Evolutionary conservation across 2,113 vertebrate species (phyloP).

Genomic region (Garra rufa): DNA sequence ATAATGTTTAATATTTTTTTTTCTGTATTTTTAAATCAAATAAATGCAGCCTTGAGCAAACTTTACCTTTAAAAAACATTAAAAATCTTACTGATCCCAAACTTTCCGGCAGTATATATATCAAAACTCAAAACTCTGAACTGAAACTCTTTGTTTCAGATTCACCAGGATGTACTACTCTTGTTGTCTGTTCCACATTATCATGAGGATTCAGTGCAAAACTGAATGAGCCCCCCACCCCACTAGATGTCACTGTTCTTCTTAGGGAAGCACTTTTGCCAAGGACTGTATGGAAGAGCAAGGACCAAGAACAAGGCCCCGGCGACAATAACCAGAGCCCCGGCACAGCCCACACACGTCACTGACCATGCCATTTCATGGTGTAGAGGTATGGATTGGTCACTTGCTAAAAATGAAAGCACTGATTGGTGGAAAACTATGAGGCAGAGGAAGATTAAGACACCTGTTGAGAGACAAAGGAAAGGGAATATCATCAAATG

Average conservation of each 20-base stretch:
- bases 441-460: conserved; percentile 80
- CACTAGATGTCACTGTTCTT: conserved; percentile 66
- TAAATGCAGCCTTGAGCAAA: too few species aligned
- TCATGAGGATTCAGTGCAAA: background rate
- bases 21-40: too few species aligned
- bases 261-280: conserved; percentile 73
- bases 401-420: conserved; percentile 74
- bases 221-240: conserved; percentile 30
- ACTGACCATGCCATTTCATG: conserved; percentile 87
- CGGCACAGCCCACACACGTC: conserved; percentile 78
- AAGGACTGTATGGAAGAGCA: conserved; percentile 76
- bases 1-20: too few species aligned
- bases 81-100: too few species aligned
- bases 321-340: conserved; percentile 76
- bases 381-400: conserved; percentile 73
- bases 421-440: conserved; percentile 85
- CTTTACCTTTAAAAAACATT: too few species aligned
- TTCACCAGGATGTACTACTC: background rate
- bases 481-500: background rate
- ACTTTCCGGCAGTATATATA: too few species aligned
- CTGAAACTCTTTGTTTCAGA: too few species aligned
- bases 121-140: too few species aligned
- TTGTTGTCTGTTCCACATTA: background rate
- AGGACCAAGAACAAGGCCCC: conserved; percentile 80
- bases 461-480: conserved; percentile 67